Evolutionary conservation across 2,113 vertebrate species (phyloP).

Genomic region (Proterorhinus semilunaris): DNA sequence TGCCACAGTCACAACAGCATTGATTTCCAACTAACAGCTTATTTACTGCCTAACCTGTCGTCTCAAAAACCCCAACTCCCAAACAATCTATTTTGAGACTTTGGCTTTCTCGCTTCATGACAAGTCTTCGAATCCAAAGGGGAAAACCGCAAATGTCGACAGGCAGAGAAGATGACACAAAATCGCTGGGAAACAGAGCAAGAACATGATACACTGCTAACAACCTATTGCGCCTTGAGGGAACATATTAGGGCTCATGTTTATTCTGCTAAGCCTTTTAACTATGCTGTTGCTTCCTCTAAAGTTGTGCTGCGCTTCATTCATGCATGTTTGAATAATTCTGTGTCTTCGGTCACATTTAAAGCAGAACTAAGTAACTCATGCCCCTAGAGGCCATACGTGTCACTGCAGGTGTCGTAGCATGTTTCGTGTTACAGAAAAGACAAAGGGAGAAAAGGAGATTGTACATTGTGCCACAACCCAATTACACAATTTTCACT

Average conservation of each 20-base stretch:
- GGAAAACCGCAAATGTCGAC: slow-evolving; percentile 24
- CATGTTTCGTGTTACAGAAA: too few species aligned
- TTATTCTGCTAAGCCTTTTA: too few species aligned
- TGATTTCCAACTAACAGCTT: slow-evolving; percentile 4
- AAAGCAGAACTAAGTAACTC: too few species aligned
- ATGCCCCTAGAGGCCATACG: too few species aligned
- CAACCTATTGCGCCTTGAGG: slow-evolving; percentile 14
- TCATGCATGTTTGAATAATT: slow-evolving; percentile 1
- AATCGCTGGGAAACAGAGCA: slow-evolving; percentile 32
- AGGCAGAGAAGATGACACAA: slow-evolving; percentile 22
- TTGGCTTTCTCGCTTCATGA: background rate
- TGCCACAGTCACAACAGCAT: background rate
- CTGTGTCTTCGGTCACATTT: too few species aligned
- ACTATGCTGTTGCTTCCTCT: too few species aligned
- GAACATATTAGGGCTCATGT: background rate
- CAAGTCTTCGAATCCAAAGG: background rate
- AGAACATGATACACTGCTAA: slow-evolving; percentile 21
- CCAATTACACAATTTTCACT: too few species aligned
- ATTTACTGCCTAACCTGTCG: slow-evolving; percentile 12
- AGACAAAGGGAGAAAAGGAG: too few species aligned
- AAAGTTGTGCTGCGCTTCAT: too few species aligned
- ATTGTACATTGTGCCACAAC: too few species aligned
- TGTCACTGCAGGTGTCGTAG: too few species aligned
- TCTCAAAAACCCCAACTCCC: slow-evolving; percentile 7
- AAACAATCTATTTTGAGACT: slow-evolving; percentile 1